Evolutionary conservation across 2,113 vertebrate species (phyloP), one percentile per base, ranked within the genome.

Genomic region (Acanthochromis polyacanthus): DNA sequence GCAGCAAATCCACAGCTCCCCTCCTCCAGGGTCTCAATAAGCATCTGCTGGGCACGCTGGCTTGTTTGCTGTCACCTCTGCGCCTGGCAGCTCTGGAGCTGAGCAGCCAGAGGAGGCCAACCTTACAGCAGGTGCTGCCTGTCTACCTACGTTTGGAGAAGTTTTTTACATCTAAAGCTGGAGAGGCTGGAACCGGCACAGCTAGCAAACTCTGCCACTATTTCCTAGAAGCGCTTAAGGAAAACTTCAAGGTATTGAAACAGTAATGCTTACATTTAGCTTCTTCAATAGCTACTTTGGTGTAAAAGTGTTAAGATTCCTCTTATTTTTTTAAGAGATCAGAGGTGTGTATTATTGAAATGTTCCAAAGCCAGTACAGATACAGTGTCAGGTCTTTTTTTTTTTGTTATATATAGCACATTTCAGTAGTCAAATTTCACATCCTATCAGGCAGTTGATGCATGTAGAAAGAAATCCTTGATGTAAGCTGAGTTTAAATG

Each of bases 171-270:
- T 95, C 97, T 88, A 99, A 99, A 95, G 98, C 98, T 30, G 97
- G 98, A 0, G 98, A 99, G 1, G 97, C 96, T 0, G 97, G 98
- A 1, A 93, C 96, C 0, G 96, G 98, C 88, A 93, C 96, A 0
- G 96, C 97, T 78, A 98, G 98, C 94, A 99, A 99, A 85, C 96
- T 99, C 63, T 99, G 97, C 93, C 98, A 99, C 92, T 98, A 98
- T 93, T 98, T 99, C 84, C 92, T 99, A 45, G 98, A 99, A 88
- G 98, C 97, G 0, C 94, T 99, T 62, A 99, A 99, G 88, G 98
- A 99, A 93, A 98, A 99, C 92, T 99, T 99, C 90, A 99, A 99
- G 88, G 93, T 93, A 82, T 8, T 53, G 5, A 59, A 71, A 11
- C 23, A 14, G 2, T 56, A 6, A 56, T 58, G 1, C 17, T 4